Evolutionary conservation across 1,140 invertebrate species (phyloP).

Genomic region (Dreissena rostriformis): DNA sequence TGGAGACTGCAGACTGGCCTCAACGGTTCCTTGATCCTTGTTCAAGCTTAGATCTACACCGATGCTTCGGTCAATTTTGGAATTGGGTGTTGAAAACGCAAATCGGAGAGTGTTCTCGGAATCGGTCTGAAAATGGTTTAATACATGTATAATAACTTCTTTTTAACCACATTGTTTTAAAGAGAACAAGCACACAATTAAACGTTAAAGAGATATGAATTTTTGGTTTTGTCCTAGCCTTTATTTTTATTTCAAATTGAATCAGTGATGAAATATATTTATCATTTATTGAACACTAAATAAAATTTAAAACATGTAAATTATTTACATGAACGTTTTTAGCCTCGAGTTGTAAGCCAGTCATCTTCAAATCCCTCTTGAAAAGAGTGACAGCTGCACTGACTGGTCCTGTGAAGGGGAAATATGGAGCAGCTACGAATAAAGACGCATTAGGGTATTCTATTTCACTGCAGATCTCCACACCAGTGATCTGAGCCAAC

Average conservation of each 20-base stretch:
- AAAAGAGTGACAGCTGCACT: slow-evolving; percentile 89
- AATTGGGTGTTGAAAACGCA: slow-evolving; percentile 82
- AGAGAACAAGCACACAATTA: no score
- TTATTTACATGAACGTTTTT: slow-evolving; percentile 64
- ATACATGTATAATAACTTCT: no score
- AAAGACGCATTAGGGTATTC: slow-evolving; percentile 87
- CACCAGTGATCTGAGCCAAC: slow-evolving; percentile 85
- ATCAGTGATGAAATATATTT: no score
- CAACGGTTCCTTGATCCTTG: slow-evolving; percentile 65
- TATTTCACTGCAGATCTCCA: slow-evolving; percentile 91
- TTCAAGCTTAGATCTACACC: slow-evolving; percentile 77
- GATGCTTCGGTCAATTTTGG: slow-evolving; percentile 78
- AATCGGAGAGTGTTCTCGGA: slow-evolving; percentile 57
- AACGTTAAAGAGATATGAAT: no score
- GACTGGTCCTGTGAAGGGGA: slow-evolving; percentile 91
- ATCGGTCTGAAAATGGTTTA: slow-evolving; percentile 54
- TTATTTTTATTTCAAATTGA: no score
- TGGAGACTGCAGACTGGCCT: slow-evolving; percentile 77
- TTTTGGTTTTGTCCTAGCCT: no score
- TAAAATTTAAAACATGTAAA: background rate
- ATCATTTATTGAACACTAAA: no score
- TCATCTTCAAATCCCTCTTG: slow-evolving; percentile 87
- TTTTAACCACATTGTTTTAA: no score
- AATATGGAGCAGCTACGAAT: slow-evolving; percentile 84
- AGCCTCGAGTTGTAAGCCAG: slow-evolving; percentile 81